These are phyloP conservation scores for Hesperophylax magnus DNA, from an alignment of 1,140 invertebrate species.

Conservation along the genomic window DNA sequence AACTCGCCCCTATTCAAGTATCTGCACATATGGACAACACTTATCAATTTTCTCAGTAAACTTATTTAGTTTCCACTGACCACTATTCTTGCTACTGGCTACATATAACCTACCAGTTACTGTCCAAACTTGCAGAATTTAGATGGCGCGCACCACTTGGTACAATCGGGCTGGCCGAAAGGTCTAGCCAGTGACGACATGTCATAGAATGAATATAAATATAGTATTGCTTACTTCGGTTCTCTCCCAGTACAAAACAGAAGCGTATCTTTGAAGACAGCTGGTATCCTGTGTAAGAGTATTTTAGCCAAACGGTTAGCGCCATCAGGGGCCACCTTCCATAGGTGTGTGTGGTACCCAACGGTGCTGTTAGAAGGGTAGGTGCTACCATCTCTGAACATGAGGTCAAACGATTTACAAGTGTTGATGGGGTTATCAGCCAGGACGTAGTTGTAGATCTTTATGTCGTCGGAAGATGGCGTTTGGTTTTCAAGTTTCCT, in stretches of 20 bases:
- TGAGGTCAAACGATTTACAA: slow-evolving; percentile 63
- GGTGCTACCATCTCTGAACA: slow-evolving; percentile 62
- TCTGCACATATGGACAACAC: no score
- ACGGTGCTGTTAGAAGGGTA: slow-evolving; percentile 65
- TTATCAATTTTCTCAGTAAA: no score
- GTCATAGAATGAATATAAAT: no score
- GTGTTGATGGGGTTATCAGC: slow-evolving; percentile 66
- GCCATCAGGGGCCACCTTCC: slow-evolving; percentile 63
- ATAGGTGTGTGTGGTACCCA: slow-evolving; percentile 71
- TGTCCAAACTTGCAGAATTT: no score
- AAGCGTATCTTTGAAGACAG: slow-evolving; percentile 68
- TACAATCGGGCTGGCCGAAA: no score
- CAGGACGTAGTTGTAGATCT: slow-evolving; percentile 68
- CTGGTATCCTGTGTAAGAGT: slow-evolving; percentile 71
- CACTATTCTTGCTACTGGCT: no score
- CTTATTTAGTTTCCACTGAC: no score
- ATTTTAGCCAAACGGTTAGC: slow-evolving; percentile 66
- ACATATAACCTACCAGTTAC: no score
- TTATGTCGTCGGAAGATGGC: slow-evolving; percentile 54
- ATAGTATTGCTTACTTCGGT: slow-evolving; percentile 64
- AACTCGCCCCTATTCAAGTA: no score
- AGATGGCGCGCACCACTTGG: no score
- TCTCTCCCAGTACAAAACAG: slow-evolving; percentile 65
- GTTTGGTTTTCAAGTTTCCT: no score
- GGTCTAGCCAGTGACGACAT: no score